Conservation (phyloP, 2,888 invertebrate genomes). For the Halictus quadricinctus region DNA sequence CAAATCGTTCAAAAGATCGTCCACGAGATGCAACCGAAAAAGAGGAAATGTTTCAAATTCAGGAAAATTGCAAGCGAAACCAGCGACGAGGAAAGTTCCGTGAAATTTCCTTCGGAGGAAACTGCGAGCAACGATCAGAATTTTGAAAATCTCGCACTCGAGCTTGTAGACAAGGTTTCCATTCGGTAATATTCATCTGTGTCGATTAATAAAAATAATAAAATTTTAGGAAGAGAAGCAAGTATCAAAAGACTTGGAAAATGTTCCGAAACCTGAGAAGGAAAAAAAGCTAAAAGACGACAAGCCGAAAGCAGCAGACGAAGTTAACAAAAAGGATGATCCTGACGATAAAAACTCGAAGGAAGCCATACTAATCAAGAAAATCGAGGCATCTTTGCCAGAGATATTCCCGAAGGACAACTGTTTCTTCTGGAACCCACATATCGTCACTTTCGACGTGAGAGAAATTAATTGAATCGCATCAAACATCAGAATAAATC, state of each 20-base stretch:
- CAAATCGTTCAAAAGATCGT: constrained; percentile 37
- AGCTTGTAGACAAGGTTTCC: not conserved
- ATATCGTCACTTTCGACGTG: constrained; percentile 29
- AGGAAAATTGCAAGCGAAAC: not conserved
- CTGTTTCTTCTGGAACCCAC: constrained; percentile 40
- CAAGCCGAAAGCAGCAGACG: not conserved
- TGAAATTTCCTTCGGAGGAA: not conserved
- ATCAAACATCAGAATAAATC: not conserved
- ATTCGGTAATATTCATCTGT: not conserved
- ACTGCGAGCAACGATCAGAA: not conserved
- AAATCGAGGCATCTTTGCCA: not conserved
- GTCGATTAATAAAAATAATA: not conserved
- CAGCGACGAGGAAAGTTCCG: not conserved
- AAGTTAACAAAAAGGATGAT: not conserved
- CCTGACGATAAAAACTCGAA: not conserved
- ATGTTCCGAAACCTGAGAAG: not conserved
- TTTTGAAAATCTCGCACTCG: not conserved
- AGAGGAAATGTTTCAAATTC: not conserved
- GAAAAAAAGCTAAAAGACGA: not conserved
- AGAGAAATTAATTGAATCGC: not conserved
- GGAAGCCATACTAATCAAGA: not conserved
- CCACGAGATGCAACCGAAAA: constrained; percentile 31
- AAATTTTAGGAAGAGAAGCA: not conserved
- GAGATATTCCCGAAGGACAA: constrained; percentile 25
- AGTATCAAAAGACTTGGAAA: no score